These are phyloP conservation scores for Sycophila texana DNA, from an alignment of 2,888 invertebrate species.

Conservation along the genomic window DNA sequence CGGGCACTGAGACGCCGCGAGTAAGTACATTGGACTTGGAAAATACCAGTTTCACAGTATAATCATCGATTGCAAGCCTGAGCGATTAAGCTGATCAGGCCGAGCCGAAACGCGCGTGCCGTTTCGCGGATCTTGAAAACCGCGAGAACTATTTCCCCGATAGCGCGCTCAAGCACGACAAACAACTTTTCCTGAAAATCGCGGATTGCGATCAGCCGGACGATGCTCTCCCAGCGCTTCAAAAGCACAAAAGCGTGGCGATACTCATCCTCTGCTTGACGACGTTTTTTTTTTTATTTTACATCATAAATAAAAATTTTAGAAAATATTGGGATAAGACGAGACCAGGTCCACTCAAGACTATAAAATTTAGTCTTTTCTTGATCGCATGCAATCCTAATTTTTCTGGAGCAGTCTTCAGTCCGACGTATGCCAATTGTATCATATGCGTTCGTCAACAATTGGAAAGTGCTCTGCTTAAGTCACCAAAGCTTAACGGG, in stretches of 20 bases:
- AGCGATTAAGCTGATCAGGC: conserved; percentile 17
- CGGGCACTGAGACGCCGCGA: not conserved
- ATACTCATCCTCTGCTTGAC: not conserved
- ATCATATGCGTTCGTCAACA: conserved; percentile 26
- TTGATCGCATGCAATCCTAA: too few species aligned
- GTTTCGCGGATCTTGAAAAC: conserved; percentile 26
- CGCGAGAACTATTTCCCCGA: conserved; percentile 22
- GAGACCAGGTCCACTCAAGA: too few species aligned
- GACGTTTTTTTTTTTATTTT: not conserved
- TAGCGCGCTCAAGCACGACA: conserved; percentile 17
- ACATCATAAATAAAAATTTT: too few species aligned
- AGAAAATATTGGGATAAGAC: too few species aligned
- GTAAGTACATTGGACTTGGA: conserved; percentile 15
- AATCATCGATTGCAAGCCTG: conserved; percentile 2
- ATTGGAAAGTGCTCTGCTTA: conserved; percentile 58
- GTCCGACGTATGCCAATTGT: conserved; percentile 13
- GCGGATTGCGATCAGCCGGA: not conserved
- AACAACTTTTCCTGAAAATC: conserved; percentile 10
- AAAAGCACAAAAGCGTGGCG: not conserved
- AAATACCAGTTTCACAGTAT: conserved; percentile 17
- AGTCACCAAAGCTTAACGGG: conserved; percentile 57
- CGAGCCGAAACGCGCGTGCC: conserved; percentile 19
- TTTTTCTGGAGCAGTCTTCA: too few species aligned
- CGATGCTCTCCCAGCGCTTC: not conserved
- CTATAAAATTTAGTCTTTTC: too few species aligned